Evolutionary conservation across 1,140 invertebrate species (phyloP).

Genomic region (Babylonia areolata): DNA sequence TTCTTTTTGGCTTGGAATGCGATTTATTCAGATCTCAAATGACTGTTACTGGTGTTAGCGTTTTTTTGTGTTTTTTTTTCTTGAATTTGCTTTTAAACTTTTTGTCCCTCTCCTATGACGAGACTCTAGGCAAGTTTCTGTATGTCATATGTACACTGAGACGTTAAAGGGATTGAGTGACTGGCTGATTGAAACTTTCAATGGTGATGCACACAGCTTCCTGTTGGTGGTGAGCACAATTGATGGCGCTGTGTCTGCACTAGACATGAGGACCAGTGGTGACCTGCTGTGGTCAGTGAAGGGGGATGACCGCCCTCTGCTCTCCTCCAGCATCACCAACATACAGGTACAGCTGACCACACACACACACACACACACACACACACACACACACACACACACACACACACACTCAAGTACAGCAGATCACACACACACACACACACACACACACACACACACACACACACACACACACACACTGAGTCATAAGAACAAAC

Average conservation of each 20-base stretch:
- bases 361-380: neutral
- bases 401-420: too few species aligned
- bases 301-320: conserved; percentile 84
- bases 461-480: too few species aligned
- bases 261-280: conserved; percentile 84
- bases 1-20: too few species aligned
- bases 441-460: too few species aligned
- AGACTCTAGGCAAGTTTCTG: neutral
- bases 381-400: too few species aligned
- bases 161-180: neutral
- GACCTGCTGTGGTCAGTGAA: conserved; percentile 84
- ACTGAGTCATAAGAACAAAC: too few species aligned
- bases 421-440: too few species aligned
- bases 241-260: conserved; percentile 88
- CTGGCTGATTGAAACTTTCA: too few species aligned
- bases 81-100: neutral
- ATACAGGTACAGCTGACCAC: conserved; percentile 82
- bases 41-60: neutral
- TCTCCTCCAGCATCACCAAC: conserved; percentile 90
- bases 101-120: neutral
- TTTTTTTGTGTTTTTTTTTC: neutral
- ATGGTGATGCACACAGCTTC: conserved; percentile 58
- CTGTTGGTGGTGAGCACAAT: conserved; percentile 90
- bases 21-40: too few species aligned
- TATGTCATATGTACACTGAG: neutral